These are phyloP conservation scores for Gila robusta DNA, from an alignment of 2,797 vertebrate genomes.

Conservation along the genomic window DNA sequence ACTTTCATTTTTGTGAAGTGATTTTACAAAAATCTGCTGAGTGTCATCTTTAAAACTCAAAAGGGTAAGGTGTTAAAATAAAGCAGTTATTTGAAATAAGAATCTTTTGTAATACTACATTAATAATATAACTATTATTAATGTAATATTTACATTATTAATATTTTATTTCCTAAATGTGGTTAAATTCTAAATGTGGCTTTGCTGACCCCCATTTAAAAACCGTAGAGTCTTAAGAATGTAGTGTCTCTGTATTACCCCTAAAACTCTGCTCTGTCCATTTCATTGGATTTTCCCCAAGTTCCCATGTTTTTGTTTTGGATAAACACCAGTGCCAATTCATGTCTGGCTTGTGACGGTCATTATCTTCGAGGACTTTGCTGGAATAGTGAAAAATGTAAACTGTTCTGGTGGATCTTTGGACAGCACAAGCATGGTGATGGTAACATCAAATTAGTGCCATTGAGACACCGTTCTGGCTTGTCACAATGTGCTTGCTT, in stretches of 20 bases:
- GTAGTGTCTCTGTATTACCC: neutral
- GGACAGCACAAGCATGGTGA: neutral
- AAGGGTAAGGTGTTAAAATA: neutral
- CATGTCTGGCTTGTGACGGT: slow-evolving; percentile 7
- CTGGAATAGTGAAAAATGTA: neutral
- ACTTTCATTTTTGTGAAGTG: too few relatives aligned
- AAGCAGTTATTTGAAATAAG: neutral
- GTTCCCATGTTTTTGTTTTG: slow-evolving; percentile 18
- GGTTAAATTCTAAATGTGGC: neutral
- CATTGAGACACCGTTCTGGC: neutral
- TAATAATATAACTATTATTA: too few relatives aligned
- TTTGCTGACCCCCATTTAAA: neutral
- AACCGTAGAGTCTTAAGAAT: neutral
- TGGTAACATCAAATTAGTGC: neutral
- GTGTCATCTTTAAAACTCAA: too few relatives aligned
- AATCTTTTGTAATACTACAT: neutral
- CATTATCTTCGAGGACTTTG: slow-evolving; percentile 30
- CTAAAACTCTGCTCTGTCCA: neutral
- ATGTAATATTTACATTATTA: neutral
- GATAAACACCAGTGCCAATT: slow-evolving; percentile 16
- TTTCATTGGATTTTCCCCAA: slow-evolving; percentile 15
- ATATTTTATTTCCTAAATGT: neutral
- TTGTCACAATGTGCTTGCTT: neutral
- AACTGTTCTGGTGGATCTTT: slow-evolving; percentile 18
- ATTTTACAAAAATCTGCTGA: too few relatives aligned